A percentile compares a stretch with the other conserved stretches of the same genome.
phyloP scores from a whole-genome alignment of 2,888 invertebrate species.

The Bembecia ichneumoniformis region DNA sequence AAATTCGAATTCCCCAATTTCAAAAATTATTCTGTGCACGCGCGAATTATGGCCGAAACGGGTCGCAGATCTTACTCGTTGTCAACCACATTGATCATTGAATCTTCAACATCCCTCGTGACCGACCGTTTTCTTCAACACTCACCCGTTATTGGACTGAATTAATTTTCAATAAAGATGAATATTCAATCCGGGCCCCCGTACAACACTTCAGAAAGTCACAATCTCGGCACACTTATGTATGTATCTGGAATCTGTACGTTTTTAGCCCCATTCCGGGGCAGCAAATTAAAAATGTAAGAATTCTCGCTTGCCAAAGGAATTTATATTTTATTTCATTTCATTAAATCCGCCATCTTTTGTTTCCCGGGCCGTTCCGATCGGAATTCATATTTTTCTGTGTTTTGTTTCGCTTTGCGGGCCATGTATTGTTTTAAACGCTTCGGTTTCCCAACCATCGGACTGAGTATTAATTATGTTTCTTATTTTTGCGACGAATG shows the following conservation, averaged over 20 bases:
- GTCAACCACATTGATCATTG: not conserved
- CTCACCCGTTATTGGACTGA: not conserved
- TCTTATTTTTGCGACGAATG: constrained; percentile 64
- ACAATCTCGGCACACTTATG: constrained; percentile 36
- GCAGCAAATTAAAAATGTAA: constrained; percentile 71
- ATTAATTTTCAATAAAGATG: constrained; percentile 21
- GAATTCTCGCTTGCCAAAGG: constrained; percentile 68
- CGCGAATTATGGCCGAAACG: not conserved
- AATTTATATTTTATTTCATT: constrained; percentile 73
- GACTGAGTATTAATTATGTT: constrained; percentile 65
- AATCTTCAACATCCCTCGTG: not conserved
- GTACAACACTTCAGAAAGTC: constrained; percentile 13
- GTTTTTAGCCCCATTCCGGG: constrained; percentile 62
- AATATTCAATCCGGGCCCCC: constrained; percentile 21
- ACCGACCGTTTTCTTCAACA: not conserved
- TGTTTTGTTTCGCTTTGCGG: constrained; percentile 67
- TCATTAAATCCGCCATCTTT: constrained; percentile 72
- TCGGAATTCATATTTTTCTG: constrained; percentile 73
- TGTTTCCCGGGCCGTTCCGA: constrained; percentile 63
- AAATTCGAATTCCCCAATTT: too few species aligned
- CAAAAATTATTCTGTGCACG: not conserved
- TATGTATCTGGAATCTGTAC: constrained; percentile 59
- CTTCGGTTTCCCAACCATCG: constrained; percentile 45
- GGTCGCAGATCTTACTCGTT: not conserved
- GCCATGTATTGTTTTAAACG: constrained; percentile 63